Base-by-base conservation (phyloP, 1,140 invertebrate genomes). In the Diabrotica virgifera region DNA sequence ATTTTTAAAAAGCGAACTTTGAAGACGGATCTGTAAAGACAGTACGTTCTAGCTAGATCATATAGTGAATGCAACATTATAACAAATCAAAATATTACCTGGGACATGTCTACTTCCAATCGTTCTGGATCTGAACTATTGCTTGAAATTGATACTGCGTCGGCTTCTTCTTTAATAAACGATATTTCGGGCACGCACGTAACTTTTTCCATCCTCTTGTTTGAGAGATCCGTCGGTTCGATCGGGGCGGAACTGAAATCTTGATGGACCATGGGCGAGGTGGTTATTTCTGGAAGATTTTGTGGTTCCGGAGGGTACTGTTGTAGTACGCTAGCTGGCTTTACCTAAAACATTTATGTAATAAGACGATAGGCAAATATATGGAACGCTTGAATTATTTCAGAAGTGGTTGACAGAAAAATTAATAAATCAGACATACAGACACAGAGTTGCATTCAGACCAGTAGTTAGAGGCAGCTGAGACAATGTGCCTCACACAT, bases 41-140 rank as follows among this genome's bases (percentile, higher is more conserved):
- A 24, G 4, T 24, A 24, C 24, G 4, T 24, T 24, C 24, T 24
- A 24, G 24, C 24, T 24, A 24, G 24, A 24, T 2, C 24, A 24
- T 4, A 24, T 1, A 24, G 24, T 24, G 24, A 24, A 24, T 4
- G 4, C 4, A 24, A 24, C 1, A 24, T 24, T 24, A 24, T 4
- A 24, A 24, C 1, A 24, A 24, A 24, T 2, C 24, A 24, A 24
- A 2, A 10, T 46, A 36, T 68, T 67, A 76, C 71, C 68, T 76
- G 76, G 6, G 78, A 79, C 78, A 79, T 79, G 66, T 79, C 83
- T 54, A 85, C 83, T 66, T 85, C 83, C 58, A 85, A 70, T 61
- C 84, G 76, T 66, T 84, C 83, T 11, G 84, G 83, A 77, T 85
- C 84, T 4, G 84, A 81, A 64, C 82, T 83, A 71, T 83, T 82